A percentile compares a stretch with the other conserved stretches of the same genome.
Evolutionary conservation across 2,888 invertebrate genomes (phyloP).

Genomic region (Erebia ligea): DNA sequence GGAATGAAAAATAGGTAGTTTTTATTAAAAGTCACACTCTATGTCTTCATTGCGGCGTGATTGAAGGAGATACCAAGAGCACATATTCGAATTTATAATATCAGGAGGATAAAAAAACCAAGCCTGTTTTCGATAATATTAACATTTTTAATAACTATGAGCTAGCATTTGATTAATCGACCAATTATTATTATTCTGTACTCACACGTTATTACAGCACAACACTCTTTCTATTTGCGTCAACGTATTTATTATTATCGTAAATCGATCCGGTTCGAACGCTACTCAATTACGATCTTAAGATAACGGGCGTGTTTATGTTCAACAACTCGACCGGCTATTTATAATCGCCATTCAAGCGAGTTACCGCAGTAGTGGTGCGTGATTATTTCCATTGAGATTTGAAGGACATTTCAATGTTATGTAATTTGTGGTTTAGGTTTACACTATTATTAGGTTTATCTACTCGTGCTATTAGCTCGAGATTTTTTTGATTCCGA

Average conservation of each 20-base stretch:
- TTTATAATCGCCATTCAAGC: slow-evolving; percentile 21
- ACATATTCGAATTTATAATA: too few relatives aligned
- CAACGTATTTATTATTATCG: slow-evolving; percentile 19
- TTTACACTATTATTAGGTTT: too few relatives aligned
- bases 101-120: too few relatives aligned
- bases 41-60: too few relatives aligned
- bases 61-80: too few relatives aligned
- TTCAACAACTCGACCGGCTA: slow-evolving; percentile 22
- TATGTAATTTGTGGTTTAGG: slow-evolving; percentile 10
- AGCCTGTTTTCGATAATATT: too few relatives aligned
- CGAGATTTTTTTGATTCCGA: too few relatives aligned
- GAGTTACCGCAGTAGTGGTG: slow-evolving; percentile 26
- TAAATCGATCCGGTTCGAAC: slow-evolving; percentile 26
- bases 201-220: background rate
- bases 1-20: too few relatives aligned
- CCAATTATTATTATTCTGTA: background rate
- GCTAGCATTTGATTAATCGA: slow-evolving; percentile 3
- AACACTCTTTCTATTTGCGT: slow-evolving; percentile 9
- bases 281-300: slow-evolving; percentile 26
- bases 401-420: slow-evolving; percentile 20
- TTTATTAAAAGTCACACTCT: too few relatives aligned
- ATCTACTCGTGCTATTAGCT: too few relatives aligned
- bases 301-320: slow-evolving; percentile 20
- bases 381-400: slow-evolving; percentile 27
- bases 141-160: too few relatives aligned